These are phyloP conservation scores for Morpho achilles DNA, from an alignment of 2,888 invertebrate species.

Conservation along the genomic window DNA sequence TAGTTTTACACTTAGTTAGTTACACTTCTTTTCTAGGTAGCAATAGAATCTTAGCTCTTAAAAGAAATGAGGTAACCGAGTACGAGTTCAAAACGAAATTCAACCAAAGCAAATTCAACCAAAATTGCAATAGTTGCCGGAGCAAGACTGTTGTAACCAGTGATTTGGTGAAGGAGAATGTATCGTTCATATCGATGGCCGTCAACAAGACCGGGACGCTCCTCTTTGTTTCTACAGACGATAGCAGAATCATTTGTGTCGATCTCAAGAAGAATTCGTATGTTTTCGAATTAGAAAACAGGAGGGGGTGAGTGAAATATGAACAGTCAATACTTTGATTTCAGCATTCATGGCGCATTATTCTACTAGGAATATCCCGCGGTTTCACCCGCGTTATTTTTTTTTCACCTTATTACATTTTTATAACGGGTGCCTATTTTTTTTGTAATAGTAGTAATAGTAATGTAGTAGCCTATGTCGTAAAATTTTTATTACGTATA, in stretches of 20 bases:
- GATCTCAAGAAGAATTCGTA: slow-evolving; percentile 57
- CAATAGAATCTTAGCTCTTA: slow-evolving; percentile 61
- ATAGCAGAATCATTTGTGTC: slow-evolving; percentile 60
- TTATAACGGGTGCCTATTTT: no score
- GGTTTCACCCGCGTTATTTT: no score
- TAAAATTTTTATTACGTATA: no score
- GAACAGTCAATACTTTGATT: not conserved
- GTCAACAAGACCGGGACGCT: slow-evolving; percentile 63
- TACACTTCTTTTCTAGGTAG: slow-evolving; percentile 39
- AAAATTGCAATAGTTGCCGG: slow-evolving; percentile 42
- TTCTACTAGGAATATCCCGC: no score
- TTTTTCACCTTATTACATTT: no score
- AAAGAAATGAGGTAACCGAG: slow-evolving; percentile 53
- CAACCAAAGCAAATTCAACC: slow-evolving; percentile 23
- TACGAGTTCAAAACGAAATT: slow-evolving; percentile 44
- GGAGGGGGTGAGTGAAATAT: slow-evolving; percentile 58
- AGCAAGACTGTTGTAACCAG: slow-evolving; percentile 46
- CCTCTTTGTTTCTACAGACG: slow-evolving; percentile 65
- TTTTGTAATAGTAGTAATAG: no score
- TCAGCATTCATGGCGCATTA: not conserved
- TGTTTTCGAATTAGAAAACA: slow-evolving; percentile 63
- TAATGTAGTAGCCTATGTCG: no score
- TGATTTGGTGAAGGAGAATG: slow-evolving; percentile 48
- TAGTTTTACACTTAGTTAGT: not conserved
- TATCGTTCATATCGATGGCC: slow-evolving; percentile 54